Percentiles rank a stretch among this genome's conserved stretches.
phyloP scores from a whole-genome alignment of 92 coral and sea anemone genomes.

The Siderastrea radians region DNA sequence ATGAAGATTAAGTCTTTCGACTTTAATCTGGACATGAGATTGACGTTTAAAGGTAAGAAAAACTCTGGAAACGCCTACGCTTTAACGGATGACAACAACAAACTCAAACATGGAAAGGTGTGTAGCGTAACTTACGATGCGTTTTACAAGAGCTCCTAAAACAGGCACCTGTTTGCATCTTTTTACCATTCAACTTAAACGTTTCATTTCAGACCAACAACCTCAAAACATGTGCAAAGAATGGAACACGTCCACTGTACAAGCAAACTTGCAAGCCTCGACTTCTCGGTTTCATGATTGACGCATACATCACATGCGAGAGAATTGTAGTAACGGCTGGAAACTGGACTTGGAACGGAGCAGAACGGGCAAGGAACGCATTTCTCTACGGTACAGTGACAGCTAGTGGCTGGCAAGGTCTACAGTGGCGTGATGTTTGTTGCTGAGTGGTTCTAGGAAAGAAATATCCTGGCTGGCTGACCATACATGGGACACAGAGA shows the following conservation, averaged over 20 bases:
- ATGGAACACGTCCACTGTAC: neutral
- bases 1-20: neutral
- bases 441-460: neutral
- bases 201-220: neutral
- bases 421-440: constrained; percentile 1
- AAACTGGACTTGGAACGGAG: neutral
- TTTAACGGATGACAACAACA: neutral
- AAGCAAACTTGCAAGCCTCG: neutral
- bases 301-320: neutral
- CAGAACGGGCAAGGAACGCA: neutral
- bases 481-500: neutral
- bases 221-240: neutral
- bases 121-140: no score
- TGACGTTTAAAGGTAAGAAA: neutral
- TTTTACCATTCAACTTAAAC: no score
- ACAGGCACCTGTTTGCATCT: no score
- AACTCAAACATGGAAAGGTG: neutral
- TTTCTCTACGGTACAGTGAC: no score
- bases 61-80: no score
- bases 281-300: neutral
- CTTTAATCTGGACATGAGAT: constrained; percentile 1
- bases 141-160: no score
- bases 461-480: neutral
- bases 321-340: neutral
- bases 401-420: no score